Percentiles rank a stretch among this genome's conserved stretches.
phyloP scores from a whole-genome alignment of 2,888 invertebrate species.

The Adineta ricciae region DNA sequence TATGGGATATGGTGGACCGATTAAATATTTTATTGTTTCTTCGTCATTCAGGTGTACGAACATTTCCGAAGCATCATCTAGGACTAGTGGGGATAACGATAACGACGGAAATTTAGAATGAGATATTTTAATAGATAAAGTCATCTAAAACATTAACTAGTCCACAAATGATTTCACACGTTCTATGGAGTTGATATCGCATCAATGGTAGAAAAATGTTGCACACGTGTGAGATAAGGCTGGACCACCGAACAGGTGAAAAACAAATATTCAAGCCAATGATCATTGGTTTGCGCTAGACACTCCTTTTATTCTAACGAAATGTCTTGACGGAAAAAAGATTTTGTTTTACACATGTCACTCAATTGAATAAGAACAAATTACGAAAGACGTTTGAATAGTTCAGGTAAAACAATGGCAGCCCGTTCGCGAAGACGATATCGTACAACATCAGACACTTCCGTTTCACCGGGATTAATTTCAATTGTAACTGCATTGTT shows the following conservation, averaged over 20 bases:
- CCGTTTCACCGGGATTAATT: neutral
- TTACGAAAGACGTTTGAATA: neutral
- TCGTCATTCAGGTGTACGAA: neutral
- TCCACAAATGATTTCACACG: too few relatives aligned
- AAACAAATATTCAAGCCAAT: too few relatives aligned
- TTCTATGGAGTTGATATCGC: too few relatives aligned
- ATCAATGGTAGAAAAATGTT: too few relatives aligned
- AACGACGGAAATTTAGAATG: neutral
- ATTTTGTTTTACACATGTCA: too few relatives aligned
- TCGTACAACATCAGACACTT: neutral
- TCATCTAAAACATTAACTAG: neutral
- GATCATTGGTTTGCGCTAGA: too few relatives aligned
- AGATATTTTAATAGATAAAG: neutral
- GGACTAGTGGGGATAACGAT: neutral
- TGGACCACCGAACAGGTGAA: too few relatives aligned
- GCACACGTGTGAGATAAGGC: too few relatives aligned
- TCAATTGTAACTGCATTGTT: neutral
- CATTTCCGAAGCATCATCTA: neutral
- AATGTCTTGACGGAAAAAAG: too few relatives aligned
- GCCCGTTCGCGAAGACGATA: neutral
- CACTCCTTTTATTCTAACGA: too few relatives aligned
- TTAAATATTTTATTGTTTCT: neutral
- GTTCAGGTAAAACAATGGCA: neutral
- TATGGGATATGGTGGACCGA: neutral
- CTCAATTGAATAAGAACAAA: neutral